These are phyloP conservation scores for Drosophila monieri DNA, from an alignment of 2,888 invertebrate species.

Conservation along the genomic window DNA sequence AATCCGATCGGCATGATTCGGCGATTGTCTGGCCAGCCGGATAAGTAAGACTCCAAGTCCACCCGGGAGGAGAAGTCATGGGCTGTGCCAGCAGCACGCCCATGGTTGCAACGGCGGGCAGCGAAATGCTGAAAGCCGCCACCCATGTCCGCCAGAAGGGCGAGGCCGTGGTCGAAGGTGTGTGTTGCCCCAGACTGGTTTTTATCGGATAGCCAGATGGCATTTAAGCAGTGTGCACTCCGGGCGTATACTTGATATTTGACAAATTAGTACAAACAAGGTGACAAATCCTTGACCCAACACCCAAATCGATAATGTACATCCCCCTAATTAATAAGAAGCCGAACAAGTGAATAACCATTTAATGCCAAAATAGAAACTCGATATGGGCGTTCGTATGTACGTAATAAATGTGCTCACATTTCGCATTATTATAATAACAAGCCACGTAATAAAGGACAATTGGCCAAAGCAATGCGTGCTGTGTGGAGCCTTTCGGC, in stretches of 20 bases:
- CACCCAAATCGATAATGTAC: slow-evolving; percentile 21
- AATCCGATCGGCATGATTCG: slow-evolving; percentile 47
- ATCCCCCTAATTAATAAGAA: slow-evolving; percentile 13
- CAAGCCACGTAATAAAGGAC: slow-evolving; percentile 46
- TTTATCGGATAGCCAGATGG: slow-evolving; percentile 32
- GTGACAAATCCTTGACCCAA: slow-evolving; percentile 21
- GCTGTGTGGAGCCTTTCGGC: slow-evolving; percentile 32
- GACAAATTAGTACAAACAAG: slow-evolving; percentile 1
- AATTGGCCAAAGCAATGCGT: slow-evolving; percentile 46
- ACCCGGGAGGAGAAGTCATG: slow-evolving; percentile 56
- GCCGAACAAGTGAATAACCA: slow-evolving; percentile 16
- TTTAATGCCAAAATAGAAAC: slow-evolving; percentile 26
- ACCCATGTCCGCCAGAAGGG: slow-evolving; percentile 78
- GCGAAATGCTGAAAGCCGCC: slow-evolving; percentile 81
- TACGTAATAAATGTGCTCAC: slow-evolving; percentile 24
- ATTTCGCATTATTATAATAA: slow-evolving; percentile 45
- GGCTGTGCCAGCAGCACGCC: slow-evolving; percentile 82
- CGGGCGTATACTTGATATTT: slow-evolving; percentile 48
- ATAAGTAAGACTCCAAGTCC: slow-evolving; percentile 12
- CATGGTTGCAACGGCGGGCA: slow-evolving; percentile 81
- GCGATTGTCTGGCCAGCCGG: slow-evolving; percentile 33
- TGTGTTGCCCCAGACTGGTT: slow-evolving; percentile 37
- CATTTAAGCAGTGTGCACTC: slow-evolving; percentile 24
- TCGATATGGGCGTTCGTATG: slow-evolving; percentile 15
- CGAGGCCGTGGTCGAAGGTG: slow-evolving; percentile 78